phyloP scores from a whole-genome alignment of 2,888 invertebrate species.

The Pollenia griseotomentosa region DNA sequence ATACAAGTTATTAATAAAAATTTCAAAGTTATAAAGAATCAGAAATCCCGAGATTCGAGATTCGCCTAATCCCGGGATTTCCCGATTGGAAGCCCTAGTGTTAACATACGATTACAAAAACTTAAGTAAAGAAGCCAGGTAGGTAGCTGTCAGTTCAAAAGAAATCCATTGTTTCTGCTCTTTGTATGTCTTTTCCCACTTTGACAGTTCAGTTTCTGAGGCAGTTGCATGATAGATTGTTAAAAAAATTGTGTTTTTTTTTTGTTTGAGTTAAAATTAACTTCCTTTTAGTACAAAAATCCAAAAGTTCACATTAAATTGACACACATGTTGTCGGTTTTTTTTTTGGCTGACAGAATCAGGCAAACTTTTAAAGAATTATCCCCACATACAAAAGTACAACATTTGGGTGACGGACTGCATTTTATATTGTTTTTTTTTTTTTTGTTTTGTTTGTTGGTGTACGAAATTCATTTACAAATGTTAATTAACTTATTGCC shows the following conservation, averaged over 20 bases:
- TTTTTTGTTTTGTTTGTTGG: background rate
- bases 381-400: background rate
- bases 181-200: background rate
- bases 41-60: too few species aligned
- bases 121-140: background rate
- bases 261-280: conserved; percentile 23
- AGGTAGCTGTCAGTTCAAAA: conserved; percentile 3
- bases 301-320: background rate
- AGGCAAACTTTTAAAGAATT: background rate
- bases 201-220: background rate
- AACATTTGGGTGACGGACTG: background rate
- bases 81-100: too few species aligned
- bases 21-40: too few species aligned
- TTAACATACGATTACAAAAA: background rate
- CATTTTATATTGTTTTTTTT: too few species aligned
- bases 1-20: too few species aligned
- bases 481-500: conserved; percentile 18
- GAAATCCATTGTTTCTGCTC: background rate
- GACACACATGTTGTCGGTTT: conserved; percentile 10
- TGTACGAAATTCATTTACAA: background rate
- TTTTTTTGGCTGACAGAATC: background rate
- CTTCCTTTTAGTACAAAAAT: conserved; percentile 38
- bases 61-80: too few species aligned
- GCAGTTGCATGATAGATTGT: conserved; percentile 1
- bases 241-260: conserved; percentile 25